Conservation (phyloP, 2,888 invertebrate species). For the Brassicogethes aeneus region DNA sequence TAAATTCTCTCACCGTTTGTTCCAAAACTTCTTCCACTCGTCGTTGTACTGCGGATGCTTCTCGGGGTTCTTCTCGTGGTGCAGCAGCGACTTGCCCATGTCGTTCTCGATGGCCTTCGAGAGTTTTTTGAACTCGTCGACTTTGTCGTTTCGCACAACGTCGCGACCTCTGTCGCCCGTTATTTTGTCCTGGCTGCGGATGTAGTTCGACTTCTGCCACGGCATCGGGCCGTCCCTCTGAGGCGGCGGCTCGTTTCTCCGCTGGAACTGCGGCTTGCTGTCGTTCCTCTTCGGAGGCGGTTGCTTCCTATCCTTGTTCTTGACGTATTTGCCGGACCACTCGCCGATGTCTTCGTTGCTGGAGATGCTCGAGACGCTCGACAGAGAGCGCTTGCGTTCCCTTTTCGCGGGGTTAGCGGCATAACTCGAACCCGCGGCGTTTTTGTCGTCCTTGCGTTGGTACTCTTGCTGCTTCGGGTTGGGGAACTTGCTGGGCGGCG, state of each 20-base stretch:
- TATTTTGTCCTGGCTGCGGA: neutral
- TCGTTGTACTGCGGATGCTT: constrained; percentile 82
- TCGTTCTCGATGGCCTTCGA: constrained; percentile 47
- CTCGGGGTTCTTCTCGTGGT: constrained; percentile 77
- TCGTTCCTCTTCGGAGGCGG: constrained; percentile 8
- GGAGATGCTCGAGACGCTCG: constrained; percentile 46
- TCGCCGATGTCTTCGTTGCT: too few species aligned
- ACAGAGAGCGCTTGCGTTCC: constrained; percentile 39
- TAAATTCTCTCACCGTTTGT: constrained; percentile 45
- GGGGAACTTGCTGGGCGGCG: constrained; percentile 8
- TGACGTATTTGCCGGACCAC: too few species aligned
- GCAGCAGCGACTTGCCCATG: constrained; percentile 56
- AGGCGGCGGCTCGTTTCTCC: neutral
- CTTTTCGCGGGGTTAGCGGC: constrained; percentile 1
- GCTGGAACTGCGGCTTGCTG: neutral
- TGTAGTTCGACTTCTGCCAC: constrained; percentile 18
- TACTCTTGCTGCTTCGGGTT: constrained; percentile 5
- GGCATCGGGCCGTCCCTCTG: constrained; percentile 14
- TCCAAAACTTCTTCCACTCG: constrained; percentile 89
- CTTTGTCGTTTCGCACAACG: constrained; percentile 41
- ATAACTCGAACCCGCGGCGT: neutral
- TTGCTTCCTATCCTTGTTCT: constrained; percentile 10
- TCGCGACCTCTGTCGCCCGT: constrained; percentile 8
- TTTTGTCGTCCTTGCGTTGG: neutral
- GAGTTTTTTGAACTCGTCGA: constrained; percentile 45